These are phyloP conservation scores for Anguilla rostrata DNA, from an alignment of 2,113 vertebrate genomes.

Conservation along the genomic window DNA sequence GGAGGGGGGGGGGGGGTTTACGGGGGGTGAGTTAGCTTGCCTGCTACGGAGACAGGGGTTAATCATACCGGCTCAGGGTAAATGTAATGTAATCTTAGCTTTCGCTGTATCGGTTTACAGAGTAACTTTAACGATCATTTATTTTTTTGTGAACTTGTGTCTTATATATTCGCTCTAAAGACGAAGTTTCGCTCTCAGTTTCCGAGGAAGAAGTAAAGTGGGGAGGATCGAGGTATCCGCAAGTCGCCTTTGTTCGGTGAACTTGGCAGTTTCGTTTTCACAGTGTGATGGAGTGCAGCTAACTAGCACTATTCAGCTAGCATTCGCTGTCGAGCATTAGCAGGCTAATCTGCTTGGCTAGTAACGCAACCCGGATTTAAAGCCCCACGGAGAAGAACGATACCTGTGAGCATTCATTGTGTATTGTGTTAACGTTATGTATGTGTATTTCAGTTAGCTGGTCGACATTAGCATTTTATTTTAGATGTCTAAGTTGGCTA, in stretches of 20 bases:
- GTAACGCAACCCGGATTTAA: background rate
- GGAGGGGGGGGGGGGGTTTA: background rate
- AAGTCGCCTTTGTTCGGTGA: slow-evolving; percentile 15
- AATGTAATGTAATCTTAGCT: background rate
- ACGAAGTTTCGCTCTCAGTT: background rate
- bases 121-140: background rate
- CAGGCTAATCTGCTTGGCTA: background rate
- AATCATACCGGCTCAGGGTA: background rate
- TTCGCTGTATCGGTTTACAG: background rate
- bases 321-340: background rate
- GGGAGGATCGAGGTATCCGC: background rate
- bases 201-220: background rate
- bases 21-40: slow-evolving; percentile 12
- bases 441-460: background rate
- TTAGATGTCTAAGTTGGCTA: background rate
- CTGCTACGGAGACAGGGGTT: background rate
- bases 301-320: background rate
- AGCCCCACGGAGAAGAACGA: too few relatives aligned
- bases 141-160: background rate
- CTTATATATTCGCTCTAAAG: background rate
- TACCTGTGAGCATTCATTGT: background rate
- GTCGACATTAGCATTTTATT: background rate
- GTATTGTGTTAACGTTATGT: background rate
- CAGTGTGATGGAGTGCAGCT: background rate
- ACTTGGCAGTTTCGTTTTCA: slow-evolving; percentile 6